A percentile compares a stretch with the other conserved stretches of the same genome.
Evolutionary conservation across 2,888 invertebrate species (phyloP).

Genomic region (Eristalis intricaria): DNA sequence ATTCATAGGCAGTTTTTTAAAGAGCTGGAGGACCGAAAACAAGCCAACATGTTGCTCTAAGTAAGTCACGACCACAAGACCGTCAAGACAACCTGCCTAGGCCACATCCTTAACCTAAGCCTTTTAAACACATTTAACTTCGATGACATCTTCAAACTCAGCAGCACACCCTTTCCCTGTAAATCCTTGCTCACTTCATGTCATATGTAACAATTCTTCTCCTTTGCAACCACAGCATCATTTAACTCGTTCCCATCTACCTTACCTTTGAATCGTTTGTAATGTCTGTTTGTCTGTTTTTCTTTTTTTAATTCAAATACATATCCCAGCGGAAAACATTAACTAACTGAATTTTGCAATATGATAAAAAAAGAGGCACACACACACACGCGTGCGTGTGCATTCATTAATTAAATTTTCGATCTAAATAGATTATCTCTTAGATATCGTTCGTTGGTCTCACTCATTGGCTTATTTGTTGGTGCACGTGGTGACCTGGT

Average conservation of each 20-base stretch:
- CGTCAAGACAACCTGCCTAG: too few species aligned
- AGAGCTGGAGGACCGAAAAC: too few species aligned
- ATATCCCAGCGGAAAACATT: slow-evolving; percentile 44
- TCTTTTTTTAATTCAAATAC: slow-evolving; percentile 5
- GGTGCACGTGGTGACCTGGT: slow-evolving; percentile 30
- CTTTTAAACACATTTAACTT: too few species aligned
- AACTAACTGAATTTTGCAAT: slow-evolving; percentile 40
- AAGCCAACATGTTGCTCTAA: too few species aligned
- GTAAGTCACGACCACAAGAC: too few species aligned
- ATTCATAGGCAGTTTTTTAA: too few species aligned
- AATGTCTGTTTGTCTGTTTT: slow-evolving; percentile 7
- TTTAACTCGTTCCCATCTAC: slow-evolving; percentile 43
- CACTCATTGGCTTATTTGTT: slow-evolving; percentile 67
- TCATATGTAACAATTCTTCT: not conserved
- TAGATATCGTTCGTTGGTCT: not conserved
- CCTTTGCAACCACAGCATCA: slow-evolving; percentile 48
- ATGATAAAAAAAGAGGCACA: slow-evolving; percentile 1
- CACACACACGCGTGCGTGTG: not conserved
- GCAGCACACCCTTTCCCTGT: too few species aligned
- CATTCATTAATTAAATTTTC: not conserved
- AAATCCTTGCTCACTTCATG: not conserved
- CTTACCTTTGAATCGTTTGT: slow-evolving; percentile 51
- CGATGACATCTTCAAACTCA: too few species aligned
- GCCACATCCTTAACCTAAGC: too few species aligned
- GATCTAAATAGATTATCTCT: not conserved